Percentiles rank a stretch among this genome's conserved stretches.
Evolutionary conservation across 2,113 vertebrate species (phyloP).

Genomic region (Nettapus auritus): DNA sequence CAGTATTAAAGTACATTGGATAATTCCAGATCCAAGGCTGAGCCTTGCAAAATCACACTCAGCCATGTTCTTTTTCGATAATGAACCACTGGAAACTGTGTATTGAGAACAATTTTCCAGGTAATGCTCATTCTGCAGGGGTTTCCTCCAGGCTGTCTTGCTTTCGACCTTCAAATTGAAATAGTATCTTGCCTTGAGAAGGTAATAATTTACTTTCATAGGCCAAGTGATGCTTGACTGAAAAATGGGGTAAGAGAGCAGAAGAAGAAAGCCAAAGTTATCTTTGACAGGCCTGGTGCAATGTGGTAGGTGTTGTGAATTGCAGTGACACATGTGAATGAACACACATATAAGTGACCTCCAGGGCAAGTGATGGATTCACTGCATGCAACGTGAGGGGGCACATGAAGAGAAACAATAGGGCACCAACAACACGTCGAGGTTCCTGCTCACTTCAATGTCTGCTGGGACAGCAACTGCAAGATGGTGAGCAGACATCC

Average conservation of each 20-base stretch:
- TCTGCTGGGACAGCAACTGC: accelerated
- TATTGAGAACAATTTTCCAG: not conserved
- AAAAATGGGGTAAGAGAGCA: not conserved
- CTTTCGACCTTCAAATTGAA: not conserved
- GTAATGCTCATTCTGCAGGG: not conserved
- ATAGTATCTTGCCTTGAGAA: not conserved
- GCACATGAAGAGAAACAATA: not conserved
- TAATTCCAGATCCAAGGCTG: not conserved
- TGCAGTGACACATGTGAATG: not conserved
- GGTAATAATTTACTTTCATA: not conserved
- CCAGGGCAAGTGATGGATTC: accelerated
- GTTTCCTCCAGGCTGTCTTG: not conserved
- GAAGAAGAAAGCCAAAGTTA: not conserved
- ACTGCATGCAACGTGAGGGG: accelerated
- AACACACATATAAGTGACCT: not conserved
- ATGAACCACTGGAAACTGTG: not conserved
- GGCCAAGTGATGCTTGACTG: not conserved
- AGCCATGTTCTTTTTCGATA: not conserved
- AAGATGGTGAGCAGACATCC: not conserved
- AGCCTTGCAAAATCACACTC: not conserved
- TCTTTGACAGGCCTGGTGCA: not conserved
- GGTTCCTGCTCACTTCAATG: not conserved
- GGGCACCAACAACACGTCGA: accelerated
- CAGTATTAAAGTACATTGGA: not conserved
- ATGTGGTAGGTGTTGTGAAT: not conserved